Conservation (phyloP, 2,113 vertebrate genomes). For the Macrotus californicus region DNA sequence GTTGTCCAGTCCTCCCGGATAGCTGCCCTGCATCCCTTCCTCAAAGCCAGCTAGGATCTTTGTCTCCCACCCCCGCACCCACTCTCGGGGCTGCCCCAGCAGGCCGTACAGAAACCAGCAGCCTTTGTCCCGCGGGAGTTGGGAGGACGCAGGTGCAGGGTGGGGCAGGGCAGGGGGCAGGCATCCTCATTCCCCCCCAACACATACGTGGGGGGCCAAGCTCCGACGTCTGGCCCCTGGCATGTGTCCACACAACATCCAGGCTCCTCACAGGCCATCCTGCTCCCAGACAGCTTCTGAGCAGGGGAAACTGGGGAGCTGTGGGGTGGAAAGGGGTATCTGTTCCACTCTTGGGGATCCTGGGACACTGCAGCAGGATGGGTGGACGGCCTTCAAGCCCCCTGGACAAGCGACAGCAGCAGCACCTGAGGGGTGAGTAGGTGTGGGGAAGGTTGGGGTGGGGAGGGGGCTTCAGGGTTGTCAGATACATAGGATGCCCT, state of each 20-base stretch:
- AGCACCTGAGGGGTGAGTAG: conserved; percentile 57
- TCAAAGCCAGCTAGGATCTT: neutral
- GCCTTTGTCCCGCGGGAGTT: neutral
- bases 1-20: neutral
- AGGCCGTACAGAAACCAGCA: neutral
- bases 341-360: neutral
- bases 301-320: neutral
- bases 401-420: conserved; percentile 41
- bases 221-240: neutral
- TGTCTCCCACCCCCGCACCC: neutral
- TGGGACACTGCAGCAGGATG: conserved; percentile 13
- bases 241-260: neutral
- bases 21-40: neutral
- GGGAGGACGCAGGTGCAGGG: conserved; percentile 43
- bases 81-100: neutral
- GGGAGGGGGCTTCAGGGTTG: neutral
- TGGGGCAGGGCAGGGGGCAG: neutral
- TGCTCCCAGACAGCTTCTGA: neutral
- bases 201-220: neutral
- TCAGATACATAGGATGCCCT: neutral
- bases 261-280: neutral
- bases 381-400: conserved; percentile 47
- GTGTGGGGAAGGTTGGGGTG: rapidly evolving
- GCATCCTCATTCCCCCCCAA: neutral
- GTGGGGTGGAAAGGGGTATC: neutral